Base-by-base conservation (phyloP, 1,140 invertebrate genomes). In the Heliothis virescens region DNA sequence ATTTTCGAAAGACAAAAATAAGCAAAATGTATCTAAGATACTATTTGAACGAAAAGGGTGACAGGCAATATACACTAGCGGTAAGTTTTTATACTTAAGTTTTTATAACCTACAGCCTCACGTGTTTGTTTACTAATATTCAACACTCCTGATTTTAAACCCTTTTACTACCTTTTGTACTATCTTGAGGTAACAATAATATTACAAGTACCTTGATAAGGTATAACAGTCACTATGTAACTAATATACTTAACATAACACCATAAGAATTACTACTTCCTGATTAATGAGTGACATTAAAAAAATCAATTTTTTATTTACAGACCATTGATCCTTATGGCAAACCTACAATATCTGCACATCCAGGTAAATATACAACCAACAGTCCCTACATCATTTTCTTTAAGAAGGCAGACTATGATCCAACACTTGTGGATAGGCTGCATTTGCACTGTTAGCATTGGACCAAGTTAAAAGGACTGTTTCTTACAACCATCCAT, bases 321-420 rank as follows among this genome's bases (percentile, higher is more conserved):
- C 91, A 98, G 97, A 97, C 97, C 91, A 93, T 96, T 26, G 97
- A 97, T 93, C 97, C 97, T 15, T 87, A 95, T 85, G 98, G 97
- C 72, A 96, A 96, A 60, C 97, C 98, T 3, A 98, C 98, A 7
- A 84, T 97, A 50, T 98, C 98, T 15, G 98, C 98, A 50, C 98
- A 99, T 96, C 98, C 98, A 91, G 97, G 96, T 97, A 88, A 80
- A 60, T 77, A 63, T 26, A 16, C 26, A 15, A 7, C 15, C 1
- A 3, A 53, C 7, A 5, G 15, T 52, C 15, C 1, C 50, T 15
- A 55, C 5, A 16, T 41, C 7, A 41, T 41, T 34, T 34, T 2
- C 3, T 41, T 41, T 41, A 41, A 41, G 34, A 41, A 41, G 9
- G 34, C 34, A 7, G 34, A 41, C 34, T 5, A 41, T 1, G 9